These are phyloP conservation scores for Chionis minor DNA, from an alignment of 2,113 vertebrate species.

Conservation along the genomic window DNA sequence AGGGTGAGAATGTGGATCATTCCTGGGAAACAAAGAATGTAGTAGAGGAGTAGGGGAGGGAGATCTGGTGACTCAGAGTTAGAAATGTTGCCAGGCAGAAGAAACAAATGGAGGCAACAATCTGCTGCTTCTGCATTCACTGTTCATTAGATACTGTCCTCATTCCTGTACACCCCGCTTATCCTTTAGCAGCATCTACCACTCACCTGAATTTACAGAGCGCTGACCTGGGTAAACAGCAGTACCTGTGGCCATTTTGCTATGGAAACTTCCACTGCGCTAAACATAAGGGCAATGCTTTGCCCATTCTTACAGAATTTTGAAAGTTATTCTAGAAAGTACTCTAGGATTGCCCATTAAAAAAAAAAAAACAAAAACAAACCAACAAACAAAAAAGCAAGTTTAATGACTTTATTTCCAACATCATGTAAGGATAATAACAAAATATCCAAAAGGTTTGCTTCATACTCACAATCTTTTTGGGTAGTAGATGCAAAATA, in stretches of 20 bases:
- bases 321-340: not conserved
- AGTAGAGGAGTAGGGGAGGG: not conserved
- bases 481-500: not conserved
- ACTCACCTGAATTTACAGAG: not conserved
- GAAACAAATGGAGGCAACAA: not conserved
- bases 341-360: not conserved
- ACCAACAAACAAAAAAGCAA: not conserved
- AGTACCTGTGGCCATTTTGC: not conserved
- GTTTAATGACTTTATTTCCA: not conserved
- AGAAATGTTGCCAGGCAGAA: not conserved
- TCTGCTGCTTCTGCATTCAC: not conserved
- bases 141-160: not conserved
- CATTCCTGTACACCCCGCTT: rapidly evolving
- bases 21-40: not conserved
- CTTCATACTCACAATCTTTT: not conserved
- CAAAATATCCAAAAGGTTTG: not conserved
- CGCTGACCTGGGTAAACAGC: not conserved
- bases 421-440: not conserved
- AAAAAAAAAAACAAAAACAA: not conserved
- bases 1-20: not conserved
- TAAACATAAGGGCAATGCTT: not conserved
- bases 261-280: not conserved
- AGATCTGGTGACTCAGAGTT: not conserved
- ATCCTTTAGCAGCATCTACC: not conserved
- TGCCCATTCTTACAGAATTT: not conserved